phyloP scores from a whole-genome alignment of 2,113 vertebrate genomes.

The Dasyornis broadbenti region DNA sequence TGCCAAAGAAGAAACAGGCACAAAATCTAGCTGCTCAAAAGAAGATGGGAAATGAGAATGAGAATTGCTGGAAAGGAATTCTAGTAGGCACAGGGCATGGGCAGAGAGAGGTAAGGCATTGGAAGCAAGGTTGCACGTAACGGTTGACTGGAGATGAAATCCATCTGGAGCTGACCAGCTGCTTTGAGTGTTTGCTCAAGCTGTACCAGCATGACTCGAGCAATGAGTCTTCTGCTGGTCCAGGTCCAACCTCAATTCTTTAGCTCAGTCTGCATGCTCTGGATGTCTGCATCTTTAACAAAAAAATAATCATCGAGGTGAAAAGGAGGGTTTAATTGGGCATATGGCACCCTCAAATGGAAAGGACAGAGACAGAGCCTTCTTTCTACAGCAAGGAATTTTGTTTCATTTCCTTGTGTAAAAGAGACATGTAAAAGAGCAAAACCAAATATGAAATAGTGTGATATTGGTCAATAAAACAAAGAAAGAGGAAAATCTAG shows the following conservation, averaged over 20 bases:
- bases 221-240: conserved; percentile 42
- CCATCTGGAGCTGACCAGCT: conserved; percentile 30
- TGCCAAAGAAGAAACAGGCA: not conserved
- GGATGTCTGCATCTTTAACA: conserved; percentile 20
- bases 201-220: conserved; percentile 42
- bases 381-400: conserved; percentile 28
- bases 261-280: not conserved
- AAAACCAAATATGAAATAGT: not conserved
- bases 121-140: not conserved
- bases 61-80: not conserved
- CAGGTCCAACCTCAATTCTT: conserved; percentile 39
- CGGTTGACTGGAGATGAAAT: conserved; percentile 39
- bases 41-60: not conserved
- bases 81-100: not conserved
- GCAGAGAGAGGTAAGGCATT: not conserved
- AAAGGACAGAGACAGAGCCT: not conserved
- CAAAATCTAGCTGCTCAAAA: not conserved
- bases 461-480: not conserved
- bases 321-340: conserved; percentile 33
- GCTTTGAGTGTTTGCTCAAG: conserved; percentile 40
- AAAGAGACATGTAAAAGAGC: not conserved
- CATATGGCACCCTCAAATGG: not conserved
- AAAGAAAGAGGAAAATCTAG: not conserved
- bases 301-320: conserved; percentile 45
- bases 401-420: not conserved